Evolutionary conservation across 2,888 invertebrate species (phyloP).

Genomic region (Cerceris ruficornis): DNA sequence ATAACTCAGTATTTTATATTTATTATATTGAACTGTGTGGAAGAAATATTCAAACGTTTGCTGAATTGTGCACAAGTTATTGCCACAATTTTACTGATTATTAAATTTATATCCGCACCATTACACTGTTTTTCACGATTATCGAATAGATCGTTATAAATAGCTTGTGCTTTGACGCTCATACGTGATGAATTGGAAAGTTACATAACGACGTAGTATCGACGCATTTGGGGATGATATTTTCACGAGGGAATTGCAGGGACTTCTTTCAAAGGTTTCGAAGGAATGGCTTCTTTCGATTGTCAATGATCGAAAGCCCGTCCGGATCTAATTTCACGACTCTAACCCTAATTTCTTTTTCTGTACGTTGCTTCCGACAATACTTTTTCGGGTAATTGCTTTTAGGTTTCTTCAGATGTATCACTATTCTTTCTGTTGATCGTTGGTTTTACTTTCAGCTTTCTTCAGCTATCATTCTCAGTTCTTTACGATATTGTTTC

Average conservation of each 20-base stretch:
- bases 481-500: background rate
- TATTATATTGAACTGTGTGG: no score
- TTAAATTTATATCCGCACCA: no score
- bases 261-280: slow-evolving; percentile 48
- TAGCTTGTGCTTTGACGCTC: background rate
- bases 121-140: no score
- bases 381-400: slow-evolving; percentile 44
- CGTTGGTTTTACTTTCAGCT: background rate
- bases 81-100: no score
- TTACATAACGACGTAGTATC: background rate
- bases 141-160: no score
- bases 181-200: background rate
- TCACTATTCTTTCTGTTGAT: slow-evolving; percentile 15
- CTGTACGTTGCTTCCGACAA: slow-evolving; percentile 1
- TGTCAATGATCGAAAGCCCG: slow-evolving; percentile 38
- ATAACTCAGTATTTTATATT: no score
- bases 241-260: background rate
- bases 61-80: no score
- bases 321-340: slow-evolving; percentile 49
- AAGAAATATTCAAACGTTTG: no score
- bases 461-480: background rate
- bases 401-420: slow-evolving; percentile 11
- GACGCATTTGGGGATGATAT: background rate
- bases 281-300: slow-evolving; percentile 53
- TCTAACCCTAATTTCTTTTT: slow-evolving; percentile 29